Evolutionary conservation across 2,888 invertebrate species (phyloP), one percentile per base, ranked within the genome.

Genomic region (Thecocarcelia acutangulata): DNA sequence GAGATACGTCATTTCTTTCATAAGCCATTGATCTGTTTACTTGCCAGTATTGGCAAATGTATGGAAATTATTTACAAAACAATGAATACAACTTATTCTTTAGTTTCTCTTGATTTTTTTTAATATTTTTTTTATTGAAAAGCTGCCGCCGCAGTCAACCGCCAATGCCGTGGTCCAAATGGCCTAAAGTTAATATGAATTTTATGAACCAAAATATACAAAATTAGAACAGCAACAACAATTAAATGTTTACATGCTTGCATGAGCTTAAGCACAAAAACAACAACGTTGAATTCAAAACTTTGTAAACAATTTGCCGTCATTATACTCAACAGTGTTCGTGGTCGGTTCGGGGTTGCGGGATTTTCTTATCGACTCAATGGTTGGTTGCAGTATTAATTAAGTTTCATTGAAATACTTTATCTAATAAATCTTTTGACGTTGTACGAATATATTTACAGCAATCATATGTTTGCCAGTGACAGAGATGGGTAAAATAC

Each of bases 301-400:
- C 17, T 81, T 81, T 82, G 68, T 82, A 77, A 78, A 78, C 78
- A 78, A 78, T 78, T 82, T 82, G 70, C 78, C 66, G 40, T 69
- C 77, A 69, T 81, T 81, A 75, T n/a, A 40, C n/a, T n/a, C 56
- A 64, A 1, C 28, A 54, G 24, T 46, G 46, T 37, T 28, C 3
- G 21, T 11, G 58, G 40, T 0, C 46, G 21, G 40, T 24, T 69
- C 1, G 5, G 33, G 48, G 17, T 44, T 69, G 73, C 44, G 15
- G 61, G 3, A 37, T 46, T 52, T 59, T 28, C 17, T 54, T 15
- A 37, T 44, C 24, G 52, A 24, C 37, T 69, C 1, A 33, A 33
- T 8, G 13, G 3, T 61, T 15, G 21, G 42, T 50, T 68, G 46
- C 74, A 70, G 52, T 54, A 64, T 64, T 78, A 69, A 78, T 82